Base-by-base conservation (phyloP, 2,888 invertebrate species). In the Thysanoteuthis rhombus region DNA sequence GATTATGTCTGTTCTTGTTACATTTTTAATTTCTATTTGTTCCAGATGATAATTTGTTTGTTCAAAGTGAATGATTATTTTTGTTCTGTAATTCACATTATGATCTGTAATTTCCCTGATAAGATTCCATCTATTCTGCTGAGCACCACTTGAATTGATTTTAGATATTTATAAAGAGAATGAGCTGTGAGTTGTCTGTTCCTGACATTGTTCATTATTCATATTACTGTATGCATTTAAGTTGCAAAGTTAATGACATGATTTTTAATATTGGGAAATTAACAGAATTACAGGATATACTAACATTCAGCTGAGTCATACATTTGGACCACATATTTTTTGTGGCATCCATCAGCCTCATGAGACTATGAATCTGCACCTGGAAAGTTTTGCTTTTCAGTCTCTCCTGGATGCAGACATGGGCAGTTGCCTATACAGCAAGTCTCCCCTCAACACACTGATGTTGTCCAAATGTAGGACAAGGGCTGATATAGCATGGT, bases 71-170 rank as follows among this genome's bases (percentile, higher is more conserved):
- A n/a, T n/a, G n/a, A n/a, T 75, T 75, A 75, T 75, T 75, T 52
- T 75, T 75, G 12, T 75, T 36, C 16, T 75, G n/a, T 75, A 75
- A 75, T 75, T 75, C n/a, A 75, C 75, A n/a, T 75, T 75, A 16
- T 75, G 75, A 75, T 75, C 75, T 12, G 75, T 75, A 75, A 36
- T 75, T 75, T 75, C 75, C 75, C 75, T 75, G 75, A 75, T 75
- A 75, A 75, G 1, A 3, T 75, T 75, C 36, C 75, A 75, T 75
- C 36, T 75, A 75, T 75, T 75, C 75, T 75, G 75, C n/a, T 36
- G n/a, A 75, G 75, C 75, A 75, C 75, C 75, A 75, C 75, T n/a
- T 75, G n/a, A 75, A 75, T n/a, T n/a, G n/a, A n/a, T 75, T n/a
- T 75, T 75, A 75, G 12, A 75, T 75, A 75, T 75, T 19, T 75